Conservation (phyloP, 2,797 vertebrate genomes). For the Cottoperca gobio region DNA sequence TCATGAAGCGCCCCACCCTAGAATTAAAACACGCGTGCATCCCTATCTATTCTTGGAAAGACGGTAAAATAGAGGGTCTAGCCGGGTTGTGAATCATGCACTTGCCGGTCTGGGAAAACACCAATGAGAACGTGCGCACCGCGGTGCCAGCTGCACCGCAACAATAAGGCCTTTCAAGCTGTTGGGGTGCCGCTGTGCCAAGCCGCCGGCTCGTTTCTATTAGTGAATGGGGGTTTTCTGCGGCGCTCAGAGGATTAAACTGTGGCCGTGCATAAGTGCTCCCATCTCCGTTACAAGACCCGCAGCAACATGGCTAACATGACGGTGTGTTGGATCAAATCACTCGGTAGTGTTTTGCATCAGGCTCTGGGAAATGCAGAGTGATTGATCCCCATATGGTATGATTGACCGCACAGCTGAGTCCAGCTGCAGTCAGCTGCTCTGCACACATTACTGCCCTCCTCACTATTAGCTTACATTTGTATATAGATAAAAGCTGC, state of each 20-base stretch:
- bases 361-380: neutral
- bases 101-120: conserved; percentile 42
- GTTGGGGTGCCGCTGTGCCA: conserved; percentile 65
- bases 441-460: conserved; percentile 23
- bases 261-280: conserved; percentile 19
- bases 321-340: neutral
- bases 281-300: conserved; percentile 19
- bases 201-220: conserved; percentile 50
- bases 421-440: conserved; percentile 66
- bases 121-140: conserved; percentile 58
- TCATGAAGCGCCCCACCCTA: conserved; percentile 67
- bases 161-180: conserved; percentile 80
- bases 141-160: conserved; percentile 74
- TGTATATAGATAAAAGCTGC: neutral
- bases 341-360: conserved; percentile 13
- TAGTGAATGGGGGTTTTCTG: conserved; percentile 42
- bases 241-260: conserved; percentile 56
- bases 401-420: conserved; percentile 27
- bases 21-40: conserved; percentile 22
- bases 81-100: conserved; percentile 39
- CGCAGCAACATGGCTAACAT: conserved; percentile 14
- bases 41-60: neutral
- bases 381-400: conserved; percentile 32
- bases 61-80: conserved; percentile 16
- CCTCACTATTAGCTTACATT: neutral